Evolutionary conservation across 2,888 invertebrate species (phyloP).

Genomic region (Colostygia pectinataria): DNA sequence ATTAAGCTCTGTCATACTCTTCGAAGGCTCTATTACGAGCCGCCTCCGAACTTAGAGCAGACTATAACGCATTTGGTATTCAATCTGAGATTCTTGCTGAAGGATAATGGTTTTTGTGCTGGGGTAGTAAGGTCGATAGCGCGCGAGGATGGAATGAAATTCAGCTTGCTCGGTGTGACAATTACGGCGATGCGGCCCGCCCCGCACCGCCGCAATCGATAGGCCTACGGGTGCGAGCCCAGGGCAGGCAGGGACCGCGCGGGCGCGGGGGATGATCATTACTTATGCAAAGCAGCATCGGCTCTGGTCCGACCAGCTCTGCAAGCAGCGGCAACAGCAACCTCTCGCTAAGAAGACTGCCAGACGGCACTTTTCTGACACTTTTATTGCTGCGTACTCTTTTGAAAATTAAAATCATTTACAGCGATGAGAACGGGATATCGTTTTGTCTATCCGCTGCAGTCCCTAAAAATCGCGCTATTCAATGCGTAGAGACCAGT

Average conservation of each 20-base stretch:
- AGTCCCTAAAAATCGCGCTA: conserved; percentile 17
- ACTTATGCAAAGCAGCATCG: conserved; percentile 80
- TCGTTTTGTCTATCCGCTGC: conserved; percentile 21
- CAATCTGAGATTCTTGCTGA: conserved; percentile 57
- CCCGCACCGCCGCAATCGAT: conserved; percentile 87
- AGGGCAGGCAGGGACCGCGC: conserved; percentile 58
- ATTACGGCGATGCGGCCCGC: conserved; percentile 81
- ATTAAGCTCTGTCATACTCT: conserved; percentile 82
- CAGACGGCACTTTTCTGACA: neutral
- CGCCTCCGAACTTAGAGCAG: conserved; percentile 78
- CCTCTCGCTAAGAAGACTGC: conserved; percentile 3
- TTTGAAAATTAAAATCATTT: conserved; percentile 12
- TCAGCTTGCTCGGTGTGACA: conserved; percentile 79
- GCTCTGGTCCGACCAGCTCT: conserved; percentile 46
- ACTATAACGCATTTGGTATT: conserved; percentile 78
- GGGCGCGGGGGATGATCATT: conserved; percentile 52
- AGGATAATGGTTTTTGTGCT: conserved; percentile 63
- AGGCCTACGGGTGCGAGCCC: conserved; percentile 86
- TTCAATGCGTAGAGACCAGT: conserved; percentile 48
- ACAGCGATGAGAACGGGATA: conserved; percentile 5
- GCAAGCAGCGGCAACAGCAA: conserved; percentile 18
- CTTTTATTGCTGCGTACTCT: neutral
- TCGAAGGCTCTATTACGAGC: conserved; percentile 82
- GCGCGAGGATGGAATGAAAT: conserved; percentile 64
- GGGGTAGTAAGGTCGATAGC: conserved; percentile 72